These are phyloP conservation scores for Melinaea menophilus DNA, from an alignment of 2,888 invertebrate species.

Conservation along the genomic window DNA sequence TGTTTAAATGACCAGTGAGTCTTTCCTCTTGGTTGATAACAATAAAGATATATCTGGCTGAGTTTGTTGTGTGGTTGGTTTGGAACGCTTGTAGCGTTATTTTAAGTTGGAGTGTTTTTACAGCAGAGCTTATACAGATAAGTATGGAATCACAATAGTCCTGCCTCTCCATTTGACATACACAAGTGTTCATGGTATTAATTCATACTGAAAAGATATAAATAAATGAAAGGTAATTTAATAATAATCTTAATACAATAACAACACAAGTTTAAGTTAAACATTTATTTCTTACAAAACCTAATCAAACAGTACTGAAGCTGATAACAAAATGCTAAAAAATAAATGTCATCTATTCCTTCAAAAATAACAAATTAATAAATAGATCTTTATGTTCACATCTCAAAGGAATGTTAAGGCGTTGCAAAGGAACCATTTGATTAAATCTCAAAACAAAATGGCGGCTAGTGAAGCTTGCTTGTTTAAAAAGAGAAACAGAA, in stretches of 20 bases:
- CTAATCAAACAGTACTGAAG: conserved; percentile 51
- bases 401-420: conserved; percentile 41
- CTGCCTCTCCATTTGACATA: no score
- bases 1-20: no score
- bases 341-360: conserved; percentile 39
- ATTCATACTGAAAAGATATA: no score
- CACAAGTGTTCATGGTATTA: no score
- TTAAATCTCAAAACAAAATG: not conserved
- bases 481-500: conserved; percentile 6
- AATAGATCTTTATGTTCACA: conserved; percentile 32
- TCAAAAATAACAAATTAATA: conserved; percentile 35
- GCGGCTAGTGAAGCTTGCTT: conserved; percentile 10
- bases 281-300: conserved; percentile 47
- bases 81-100: no score
- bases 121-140: no score
- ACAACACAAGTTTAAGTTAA: conserved; percentile 26
- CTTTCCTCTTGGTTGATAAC: no score
- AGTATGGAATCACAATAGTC: no score
- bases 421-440: conserved; percentile 21
- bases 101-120: no score
- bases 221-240: no score
- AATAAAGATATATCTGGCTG: no score
- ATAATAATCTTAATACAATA: conserved; percentile 4
- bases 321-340: conserved; percentile 57
- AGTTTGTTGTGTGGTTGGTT: no score